Percentiles rank a stretch among this genome's conserved stretches.
phyloP scores from a whole-genome alignment of 2,113 vertebrate genomes.

The Ahaetulla prasina region DNA sequence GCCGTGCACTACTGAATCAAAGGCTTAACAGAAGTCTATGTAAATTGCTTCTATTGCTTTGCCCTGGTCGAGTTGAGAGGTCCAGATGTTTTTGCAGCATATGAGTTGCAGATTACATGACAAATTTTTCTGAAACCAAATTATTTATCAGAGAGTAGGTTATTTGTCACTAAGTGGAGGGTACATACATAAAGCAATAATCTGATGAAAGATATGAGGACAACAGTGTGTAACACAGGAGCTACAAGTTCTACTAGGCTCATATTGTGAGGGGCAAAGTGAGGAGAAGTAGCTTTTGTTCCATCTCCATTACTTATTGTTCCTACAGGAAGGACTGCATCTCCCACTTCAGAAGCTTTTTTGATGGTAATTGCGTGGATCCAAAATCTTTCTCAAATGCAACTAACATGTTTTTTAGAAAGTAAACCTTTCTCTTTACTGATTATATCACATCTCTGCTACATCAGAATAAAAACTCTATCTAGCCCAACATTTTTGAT shows the following conservation, averaged over 20 bases:
- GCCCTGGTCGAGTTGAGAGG: too few relatives aligned
- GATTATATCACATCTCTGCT: background rate
- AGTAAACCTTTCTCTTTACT: background rate
- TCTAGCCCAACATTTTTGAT: background rate
- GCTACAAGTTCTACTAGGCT: background rate
- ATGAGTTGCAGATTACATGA: too few relatives aligned
- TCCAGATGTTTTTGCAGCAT: too few relatives aligned
- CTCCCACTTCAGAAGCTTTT: background rate
- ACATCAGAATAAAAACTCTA: background rate
- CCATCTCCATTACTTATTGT: background rate
- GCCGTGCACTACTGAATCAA: too few relatives aligned
- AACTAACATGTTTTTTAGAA: background rate
- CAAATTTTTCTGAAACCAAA: too few relatives aligned
- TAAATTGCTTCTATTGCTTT: too few relatives aligned
- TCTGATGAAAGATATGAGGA: background rate
- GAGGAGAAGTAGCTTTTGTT: background rate
- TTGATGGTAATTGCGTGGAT: background rate
- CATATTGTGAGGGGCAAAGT: background rate
- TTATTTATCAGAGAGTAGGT: too few relatives aligned
- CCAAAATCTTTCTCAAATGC: background rate
- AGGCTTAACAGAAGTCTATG: too few relatives aligned
- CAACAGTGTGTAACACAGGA: background rate
- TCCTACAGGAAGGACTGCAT: background rate
- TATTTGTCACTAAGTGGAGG: too few relatives aligned
- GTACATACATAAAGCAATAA: background rate